A percentile compares a stretch with the other conserved stretches of the same genome.
These are phyloP conservation scores for Uloborus diversus DNA, from an alignment of 1,140 invertebrate species.

Conservation along the genomic window DNA sequence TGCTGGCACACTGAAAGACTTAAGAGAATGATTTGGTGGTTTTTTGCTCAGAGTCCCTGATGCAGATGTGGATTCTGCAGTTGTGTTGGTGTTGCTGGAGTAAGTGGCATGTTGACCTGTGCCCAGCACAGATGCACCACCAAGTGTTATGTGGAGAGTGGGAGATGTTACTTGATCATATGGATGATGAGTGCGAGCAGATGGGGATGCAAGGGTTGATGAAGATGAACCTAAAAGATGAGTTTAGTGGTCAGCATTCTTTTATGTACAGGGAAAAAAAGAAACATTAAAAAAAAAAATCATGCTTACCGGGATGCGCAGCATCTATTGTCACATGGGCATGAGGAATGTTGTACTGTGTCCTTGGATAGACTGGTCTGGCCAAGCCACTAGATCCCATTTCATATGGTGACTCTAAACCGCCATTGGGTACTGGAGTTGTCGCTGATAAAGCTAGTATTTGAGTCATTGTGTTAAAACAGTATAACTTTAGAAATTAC, in stretches of 20 bases:
- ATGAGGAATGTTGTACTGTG: constrained; percentile 78
- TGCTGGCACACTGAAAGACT: constrained; percentile 86
- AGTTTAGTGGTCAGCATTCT: not conserved
- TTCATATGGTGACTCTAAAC: constrained; percentile 46
- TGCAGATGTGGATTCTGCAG: constrained; percentile 1
- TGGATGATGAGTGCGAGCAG: constrained; percentile 41
- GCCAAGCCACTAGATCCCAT: constrained; percentile 58
- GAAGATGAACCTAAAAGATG: constrained; percentile 36
- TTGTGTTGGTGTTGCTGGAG: not conserved
- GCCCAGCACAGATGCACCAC: constrained; percentile 34
- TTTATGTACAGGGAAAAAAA: not conserved
- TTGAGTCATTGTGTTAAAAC: too few relatives aligned
- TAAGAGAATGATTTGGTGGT: constrained; percentile 77
- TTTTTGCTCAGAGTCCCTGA: constrained; percentile 62
- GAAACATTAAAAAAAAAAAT: not conserved
- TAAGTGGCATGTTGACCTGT: constrained; percentile 43
- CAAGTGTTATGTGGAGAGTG: constrained; percentile 45
- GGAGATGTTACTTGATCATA: constrained; percentile 52
- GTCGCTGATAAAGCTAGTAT: constrained; percentile 51
- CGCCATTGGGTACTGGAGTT: constrained; percentile 47
- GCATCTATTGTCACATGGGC: constrained; percentile 79
- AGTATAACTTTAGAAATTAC: too few relatives aligned
- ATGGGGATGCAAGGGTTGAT: constrained; percentile 44
- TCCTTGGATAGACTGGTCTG: constrained; percentile 75
- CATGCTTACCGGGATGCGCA: constrained; percentile 61